Percentiles rank a stretch among this genome's conserved stretches.
These are phyloP conservation scores for Acleris holmiana DNA, from an alignment of 2,888 invertebrate species.

Conservation along the genomic window DNA sequence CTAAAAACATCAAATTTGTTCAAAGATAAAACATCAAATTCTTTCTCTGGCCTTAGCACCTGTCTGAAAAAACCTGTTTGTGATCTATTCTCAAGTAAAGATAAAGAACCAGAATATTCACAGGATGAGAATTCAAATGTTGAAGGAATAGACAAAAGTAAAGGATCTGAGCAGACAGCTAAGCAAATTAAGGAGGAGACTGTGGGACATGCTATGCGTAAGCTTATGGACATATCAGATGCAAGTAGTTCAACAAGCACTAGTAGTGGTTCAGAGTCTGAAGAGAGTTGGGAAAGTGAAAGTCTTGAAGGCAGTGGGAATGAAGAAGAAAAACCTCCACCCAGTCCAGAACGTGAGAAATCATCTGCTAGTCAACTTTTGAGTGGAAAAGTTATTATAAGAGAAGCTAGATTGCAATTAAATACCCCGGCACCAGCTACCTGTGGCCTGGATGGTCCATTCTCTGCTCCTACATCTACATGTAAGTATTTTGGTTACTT, in stretches of 20 bases:
- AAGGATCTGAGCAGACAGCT: constrained; percentile 53
- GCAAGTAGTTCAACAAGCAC: constrained; percentile 76
- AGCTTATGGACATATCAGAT: constrained; percentile 79
- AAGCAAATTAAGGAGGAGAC: constrained; percentile 65
- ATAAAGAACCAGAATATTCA: constrained; percentile 68
- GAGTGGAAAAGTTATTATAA: constrained; percentile 87
- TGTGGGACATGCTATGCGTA: constrained; percentile 76
- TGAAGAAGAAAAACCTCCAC: constrained; percentile 71
- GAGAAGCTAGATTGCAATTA: constrained; percentile 87
- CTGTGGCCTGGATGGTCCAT: constrained; percentile 86
- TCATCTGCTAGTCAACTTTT: constrained; percentile 76
- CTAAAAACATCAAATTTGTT: constrained; percentile 69
- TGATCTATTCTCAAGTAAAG: constrained; percentile 69
- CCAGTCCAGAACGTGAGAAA: constrained; percentile 77
- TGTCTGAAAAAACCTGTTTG: constrained; percentile 60
- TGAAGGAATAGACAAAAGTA: constrained; percentile 65
- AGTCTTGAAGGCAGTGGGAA: constrained; percentile 69
- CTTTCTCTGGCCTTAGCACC: constrained; percentile 67
- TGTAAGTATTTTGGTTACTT: constrained; percentile 65
- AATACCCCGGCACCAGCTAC: constrained; percentile 73
- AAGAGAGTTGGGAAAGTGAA: constrained; percentile 77
- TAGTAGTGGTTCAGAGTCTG: constrained; percentile 75
- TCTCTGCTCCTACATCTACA: constrained; percentile 79
- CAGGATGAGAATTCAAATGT: constrained; percentile 75
- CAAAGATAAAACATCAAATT: constrained; percentile 75